Percentiles rank a stretch among this genome's conserved stretches.
phyloP scores from a whole-genome alignment of 2,888 invertebrate genomes.

The Stenodera caucasica region DNA sequence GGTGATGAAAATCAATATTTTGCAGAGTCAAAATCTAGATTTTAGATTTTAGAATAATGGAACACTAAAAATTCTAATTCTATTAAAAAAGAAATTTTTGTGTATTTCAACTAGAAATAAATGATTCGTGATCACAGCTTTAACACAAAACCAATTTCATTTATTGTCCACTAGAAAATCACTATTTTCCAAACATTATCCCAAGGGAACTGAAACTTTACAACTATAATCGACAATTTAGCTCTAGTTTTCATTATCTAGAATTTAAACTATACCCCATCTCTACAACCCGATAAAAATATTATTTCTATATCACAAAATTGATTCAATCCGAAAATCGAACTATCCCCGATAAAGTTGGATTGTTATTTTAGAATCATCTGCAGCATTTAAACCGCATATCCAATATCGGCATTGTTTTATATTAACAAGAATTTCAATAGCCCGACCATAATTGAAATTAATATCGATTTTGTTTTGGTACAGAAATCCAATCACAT shows the following conservation, averaged over 20 bases:
- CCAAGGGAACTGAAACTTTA: slow-evolving; percentile 44
- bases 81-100: no score
- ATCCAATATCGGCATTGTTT: slow-evolving; percentile 41
- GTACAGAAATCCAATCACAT: slow-evolving; percentile 29
- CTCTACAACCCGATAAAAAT: not conserved
- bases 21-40: no score
- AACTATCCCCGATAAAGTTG: not conserved
- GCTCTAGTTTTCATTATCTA: slow-evolving; percentile 52
- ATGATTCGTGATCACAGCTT: not conserved
- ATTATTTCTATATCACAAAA: not conserved
- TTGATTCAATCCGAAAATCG: not conserved
- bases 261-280: slow-evolving; percentile 17
- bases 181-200: slow-evolving; percentile 34
- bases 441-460: slow-evolving; percentile 48
- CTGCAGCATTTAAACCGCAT: slow-evolving; percentile 36
- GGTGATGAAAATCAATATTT: no score
- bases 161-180: slow-evolving; percentile 24
- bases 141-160: not conserved
- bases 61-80: no score
- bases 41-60: no score
- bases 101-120: not conserved
- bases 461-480: slow-evolving; percentile 48
- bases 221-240: slow-evolving; percentile 51
- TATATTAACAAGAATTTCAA: slow-evolving; percentile 47
- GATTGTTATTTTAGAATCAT: slow-evolving; percentile 45